Percentiles rank a stretch among this genome's conserved stretches.
phyloP scores from a whole-genome alignment of 2,113 vertebrate species.

The Perca schrenkii region DNA sequence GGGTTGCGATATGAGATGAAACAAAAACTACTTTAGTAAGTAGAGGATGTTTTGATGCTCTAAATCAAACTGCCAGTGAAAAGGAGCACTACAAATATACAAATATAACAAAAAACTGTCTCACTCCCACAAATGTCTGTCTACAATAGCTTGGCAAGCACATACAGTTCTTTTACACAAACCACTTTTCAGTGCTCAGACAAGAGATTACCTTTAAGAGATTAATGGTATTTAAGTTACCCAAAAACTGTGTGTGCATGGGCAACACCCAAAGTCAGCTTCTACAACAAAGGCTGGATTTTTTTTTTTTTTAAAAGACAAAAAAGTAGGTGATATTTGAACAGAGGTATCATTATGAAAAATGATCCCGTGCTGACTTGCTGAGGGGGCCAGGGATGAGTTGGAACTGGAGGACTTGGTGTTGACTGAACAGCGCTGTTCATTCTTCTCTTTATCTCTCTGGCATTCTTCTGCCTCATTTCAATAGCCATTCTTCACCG shows the following conservation, averaged over 20 bases:
- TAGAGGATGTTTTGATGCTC: neutral
- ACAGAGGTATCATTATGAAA: slow-evolving; percentile 68
- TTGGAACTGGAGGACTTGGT: slow-evolving; percentile 65
- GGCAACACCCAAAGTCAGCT: slow-evolving; percentile 48
- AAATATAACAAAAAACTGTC: neutral
- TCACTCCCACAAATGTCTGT: neutral
- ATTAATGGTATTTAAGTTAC: slow-evolving; percentile 63
- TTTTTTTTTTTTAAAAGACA: slow-evolving; percentile 32
- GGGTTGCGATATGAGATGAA: slow-evolving; percentile 13
- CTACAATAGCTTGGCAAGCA: slow-evolving; percentile 7
- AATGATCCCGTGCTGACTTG: slow-evolving; percentile 57
- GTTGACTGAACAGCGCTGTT: slow-evolving; percentile 61
- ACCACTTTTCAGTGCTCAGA: slow-evolving; percentile 60
- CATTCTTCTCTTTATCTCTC: slow-evolving; percentile 79
- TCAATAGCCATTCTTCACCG: slow-evolving; percentile 80
- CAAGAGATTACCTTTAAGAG: slow-evolving; percentile 52
- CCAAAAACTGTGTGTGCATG: slow-evolving; percentile 40
- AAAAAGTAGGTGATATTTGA: slow-evolving; percentile 67
- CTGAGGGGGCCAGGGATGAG: slow-evolving; percentile 65
- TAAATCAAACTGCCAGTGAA: slow-evolving; percentile 26
- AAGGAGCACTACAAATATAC: neutral
- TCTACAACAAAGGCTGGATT: slow-evolving; percentile 41
- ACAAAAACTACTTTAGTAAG: neutral
- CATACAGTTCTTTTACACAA: neutral
- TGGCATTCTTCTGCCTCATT: slow-evolving; percentile 78